Base-by-base conservation (phyloP, 2,113 vertebrate species). In the Neodontobutis hainanensis region DNA sequence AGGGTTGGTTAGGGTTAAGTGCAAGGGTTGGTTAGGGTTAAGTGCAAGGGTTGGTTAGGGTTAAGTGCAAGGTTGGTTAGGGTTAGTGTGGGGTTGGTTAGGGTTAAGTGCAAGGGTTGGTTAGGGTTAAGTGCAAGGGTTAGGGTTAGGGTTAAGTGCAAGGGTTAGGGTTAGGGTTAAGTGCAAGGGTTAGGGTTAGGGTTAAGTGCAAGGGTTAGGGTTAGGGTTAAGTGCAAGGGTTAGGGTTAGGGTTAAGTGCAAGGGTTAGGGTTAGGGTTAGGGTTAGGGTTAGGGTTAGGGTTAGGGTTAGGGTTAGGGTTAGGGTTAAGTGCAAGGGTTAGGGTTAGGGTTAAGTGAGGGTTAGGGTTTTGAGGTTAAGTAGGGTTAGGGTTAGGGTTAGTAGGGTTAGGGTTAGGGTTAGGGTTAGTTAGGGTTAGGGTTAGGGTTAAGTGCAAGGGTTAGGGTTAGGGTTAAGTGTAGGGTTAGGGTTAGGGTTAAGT, bases 351-450 rank as follows among this genome's bases (percentile, higher is more conserved):
- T 51, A n/a, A n/a, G n/a, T n/a, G n/a, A 51, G 49, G 49, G 49
- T 51, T 51, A 51, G 49, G 49, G 49, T 51, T 51, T n/a, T n/a
- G n/a, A n/a, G n/a, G n/a, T n/a, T n/a, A n/a, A n/a, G n/a, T n/a
- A 51, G 49, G 49, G 49, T 51, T 51, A 51, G 49, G 42, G 42
- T 43, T 43, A 43, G 52, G 52, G 52, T 55, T 55, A 55, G 52
- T 55, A 55, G 52, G 52, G 52, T 55, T 55, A 55, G 52, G 52
- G 52, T 55, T 55, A 55, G 52, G 52, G 52, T 55, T 55, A 55
- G 52, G 52, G 27, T 55, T 35, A 36, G n/a, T n/a, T n/a, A n/a
- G 52, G 52, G 32, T 55, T 35, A 34, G 52, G 52, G 32, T 55
- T 35, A 34, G 52, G 52, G 32, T 55, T 35, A 34, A 27, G 52